Evolutionary conservation across 2,888 invertebrate genomes (phyloP).

Genomic region (Mellilla xanthometata): DNA sequence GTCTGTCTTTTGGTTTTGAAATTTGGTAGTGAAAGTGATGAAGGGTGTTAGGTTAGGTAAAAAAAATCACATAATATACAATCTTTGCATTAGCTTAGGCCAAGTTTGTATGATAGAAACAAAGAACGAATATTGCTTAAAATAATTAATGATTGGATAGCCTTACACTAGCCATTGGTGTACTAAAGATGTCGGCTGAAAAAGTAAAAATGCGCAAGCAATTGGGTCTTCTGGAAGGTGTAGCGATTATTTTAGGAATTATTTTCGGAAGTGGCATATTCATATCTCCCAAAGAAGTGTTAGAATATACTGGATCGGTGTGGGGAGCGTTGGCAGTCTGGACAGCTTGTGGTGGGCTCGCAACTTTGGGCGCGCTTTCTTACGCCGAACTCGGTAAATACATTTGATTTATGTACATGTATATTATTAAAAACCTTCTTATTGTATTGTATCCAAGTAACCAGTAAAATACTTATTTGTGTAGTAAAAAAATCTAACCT

Average conservation of each 20-base stretch:
- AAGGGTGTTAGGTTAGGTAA: too few relatives aligned
- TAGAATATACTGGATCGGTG: slow-evolving; percentile 94
- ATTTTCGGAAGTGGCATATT: slow-evolving; percentile 98
- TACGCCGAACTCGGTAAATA: slow-evolving; percentile 95
- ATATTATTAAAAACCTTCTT: not conserved
- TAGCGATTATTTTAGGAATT: slow-evolving; percentile 96
- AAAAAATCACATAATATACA: too few relatives aligned
- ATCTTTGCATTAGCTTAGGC: too few relatives aligned
- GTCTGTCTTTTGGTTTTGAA: too few relatives aligned
- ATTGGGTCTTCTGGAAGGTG: slow-evolving; percentile 94
- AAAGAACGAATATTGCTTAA: too few relatives aligned
- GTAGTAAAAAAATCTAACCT: too few relatives aligned
- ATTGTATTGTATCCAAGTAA: too few relatives aligned
- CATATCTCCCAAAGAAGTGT: slow-evolving; percentile 96
- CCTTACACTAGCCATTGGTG: too few relatives aligned
- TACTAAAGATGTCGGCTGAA: slow-evolving; percentile 65
- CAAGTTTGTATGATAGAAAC: too few relatives aligned
- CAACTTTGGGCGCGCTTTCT: slow-evolving; percentile 96
- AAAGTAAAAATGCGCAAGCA: slow-evolving; percentile 93
- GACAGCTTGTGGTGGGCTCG: slow-evolving; percentile 93
- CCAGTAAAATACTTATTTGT: too few relatives aligned
- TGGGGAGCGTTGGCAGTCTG: slow-evolving; percentile 94
- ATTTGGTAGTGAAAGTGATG: too few relatives aligned
- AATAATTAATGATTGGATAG: too few relatives aligned
- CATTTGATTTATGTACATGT: not conserved